Evolutionary conservation across 1,140 invertebrate species (phyloP).

Genomic region (Pentalonia nigronervosa): DNA sequence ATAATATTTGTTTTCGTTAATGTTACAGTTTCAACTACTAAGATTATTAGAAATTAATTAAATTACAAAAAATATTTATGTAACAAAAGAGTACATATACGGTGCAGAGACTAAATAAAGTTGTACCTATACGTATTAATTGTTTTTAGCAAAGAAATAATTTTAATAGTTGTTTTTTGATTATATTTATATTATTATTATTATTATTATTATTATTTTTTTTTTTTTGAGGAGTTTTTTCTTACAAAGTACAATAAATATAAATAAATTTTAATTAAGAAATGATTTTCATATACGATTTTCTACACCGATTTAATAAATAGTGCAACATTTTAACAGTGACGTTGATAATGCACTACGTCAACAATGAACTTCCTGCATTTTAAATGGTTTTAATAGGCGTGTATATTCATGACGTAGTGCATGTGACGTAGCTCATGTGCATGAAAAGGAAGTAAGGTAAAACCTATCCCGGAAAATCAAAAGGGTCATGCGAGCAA

Average conservation of each 20-base stretch:
- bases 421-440: background rate
- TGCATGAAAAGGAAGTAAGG: constrained; percentile 8
- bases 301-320: background rate
- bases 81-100: background rate
- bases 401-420: background rate
- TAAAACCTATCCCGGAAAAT: background rate
- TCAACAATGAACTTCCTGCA: constrained; percentile 29
- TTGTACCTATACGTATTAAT: background rate
- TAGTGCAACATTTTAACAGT: constrained; percentile 11
- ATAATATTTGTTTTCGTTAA: background rate
- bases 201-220: too few species aligned
- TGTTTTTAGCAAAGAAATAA: background rate
- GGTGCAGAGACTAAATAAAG: background rate
- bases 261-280: background rate
- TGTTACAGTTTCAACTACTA: background rate
- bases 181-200: background rate
- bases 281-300: background rate
- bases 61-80: background rate
- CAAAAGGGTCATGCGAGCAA: background rate
- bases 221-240: background rate
- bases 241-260: background rate
- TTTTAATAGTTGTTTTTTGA: background rate
- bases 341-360: constrained; percentile 9
- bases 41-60: background rate
- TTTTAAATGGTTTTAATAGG: background rate